phyloP scores from a whole-genome alignment of 2,797 vertebrate genomes.

The Rhadinocentrus ornatus region DNA sequence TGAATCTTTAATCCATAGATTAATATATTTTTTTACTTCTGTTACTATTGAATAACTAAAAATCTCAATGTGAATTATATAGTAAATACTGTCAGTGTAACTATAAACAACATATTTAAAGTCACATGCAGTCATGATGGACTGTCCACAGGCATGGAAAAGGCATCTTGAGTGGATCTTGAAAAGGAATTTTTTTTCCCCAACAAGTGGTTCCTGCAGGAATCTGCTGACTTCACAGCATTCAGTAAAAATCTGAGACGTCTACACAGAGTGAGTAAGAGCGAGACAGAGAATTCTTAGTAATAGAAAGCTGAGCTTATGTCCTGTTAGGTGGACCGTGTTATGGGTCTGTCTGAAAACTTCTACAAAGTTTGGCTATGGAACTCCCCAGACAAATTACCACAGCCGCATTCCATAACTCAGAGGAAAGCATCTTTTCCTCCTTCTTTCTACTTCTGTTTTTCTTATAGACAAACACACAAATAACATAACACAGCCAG shows the following conservation, averaged over 20 bases:
- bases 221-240: constrained; percentile 48
- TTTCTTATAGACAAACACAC: not conserved
- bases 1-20: no score
- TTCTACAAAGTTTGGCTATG: constrained; percentile 66
- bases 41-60: no score
- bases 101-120: no score
- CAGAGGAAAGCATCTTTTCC: constrained; percentile 27
- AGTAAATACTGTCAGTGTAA: no score
- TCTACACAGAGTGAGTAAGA: constrained; percentile 27
- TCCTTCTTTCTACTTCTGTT: constrained; percentile 11
- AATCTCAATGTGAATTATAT: no score
- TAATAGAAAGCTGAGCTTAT: constrained; percentile 70
- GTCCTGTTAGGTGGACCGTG: constrained; percentile 71
- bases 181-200: not conserved
- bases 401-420: constrained; percentile 52
- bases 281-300: constrained; percentile 35
- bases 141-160: no score
- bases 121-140: no score
- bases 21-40: no score
- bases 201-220: constrained; percentile 27
- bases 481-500: constrained; percentile 16
- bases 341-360: constrained; percentile 74
- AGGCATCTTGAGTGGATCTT: no score
- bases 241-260: constrained; percentile 33
- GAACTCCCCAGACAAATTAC: constrained; percentile 71